These are phyloP conservation scores for Eueides isabella DNA, from an alignment of 1,140 invertebrate species.

Conservation along the genomic window DNA sequence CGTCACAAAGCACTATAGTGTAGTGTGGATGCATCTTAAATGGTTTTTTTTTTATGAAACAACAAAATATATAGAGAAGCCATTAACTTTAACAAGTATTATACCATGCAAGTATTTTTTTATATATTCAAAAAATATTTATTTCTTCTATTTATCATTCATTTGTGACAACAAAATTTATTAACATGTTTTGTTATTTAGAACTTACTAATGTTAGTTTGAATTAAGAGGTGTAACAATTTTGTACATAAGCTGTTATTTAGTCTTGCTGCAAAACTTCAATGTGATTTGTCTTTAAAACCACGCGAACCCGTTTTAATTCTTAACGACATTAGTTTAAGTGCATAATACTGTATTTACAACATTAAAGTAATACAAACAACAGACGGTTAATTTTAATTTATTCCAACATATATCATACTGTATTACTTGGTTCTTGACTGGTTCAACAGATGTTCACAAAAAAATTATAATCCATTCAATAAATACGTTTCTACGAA, in stretches of 20 bases:
- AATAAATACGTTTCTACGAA: slow-evolving; percentile 66
- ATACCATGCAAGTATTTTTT: not conserved
- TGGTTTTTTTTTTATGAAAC: not conserved
- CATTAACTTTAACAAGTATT: not conserved
- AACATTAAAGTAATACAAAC: slow-evolving; percentile 36
- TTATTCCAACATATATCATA: slow-evolving; percentile 23
- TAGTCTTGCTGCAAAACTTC: slow-evolving; percentile 41
- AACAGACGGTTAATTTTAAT: slow-evolving; percentile 26
- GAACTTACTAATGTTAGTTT: not conserved
- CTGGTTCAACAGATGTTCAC: slow-evolving; percentile 49
- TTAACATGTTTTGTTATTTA: not conserved
- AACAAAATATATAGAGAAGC: not conserved
- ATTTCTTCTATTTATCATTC: not conserved
- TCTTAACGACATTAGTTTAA: slow-evolving; percentile 55
- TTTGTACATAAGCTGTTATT: slow-evolving; percentile 6
- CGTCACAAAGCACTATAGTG: no score
- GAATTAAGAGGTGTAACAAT: not conserved
- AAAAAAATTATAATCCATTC: slow-evolving; percentile 48
- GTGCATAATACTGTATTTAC: slow-evolving; percentile 54
- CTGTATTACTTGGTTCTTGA: not conserved
- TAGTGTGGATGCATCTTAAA: no score
- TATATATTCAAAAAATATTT: not conserved
- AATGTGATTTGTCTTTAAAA: slow-evolving; percentile 28
- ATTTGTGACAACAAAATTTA: not conserved
- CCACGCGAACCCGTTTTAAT: slow-evolving; percentile 43